Conservation (phyloP, 2,888 invertebrate genomes). For the Leptothorax acervorum region DNA sequence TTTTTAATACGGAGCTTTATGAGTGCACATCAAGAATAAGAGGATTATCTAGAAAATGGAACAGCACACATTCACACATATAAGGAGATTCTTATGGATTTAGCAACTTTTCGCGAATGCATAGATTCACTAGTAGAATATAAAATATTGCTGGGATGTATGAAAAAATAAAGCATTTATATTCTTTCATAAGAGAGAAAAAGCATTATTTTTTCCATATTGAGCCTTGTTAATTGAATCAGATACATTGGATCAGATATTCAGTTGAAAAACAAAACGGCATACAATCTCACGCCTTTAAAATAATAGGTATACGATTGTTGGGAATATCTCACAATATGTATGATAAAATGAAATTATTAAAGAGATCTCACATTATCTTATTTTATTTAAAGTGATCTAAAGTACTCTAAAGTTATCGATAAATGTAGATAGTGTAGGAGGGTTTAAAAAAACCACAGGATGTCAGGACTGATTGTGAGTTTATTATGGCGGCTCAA, state of each 20-base stretch:
- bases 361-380: not conserved
- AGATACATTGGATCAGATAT: not conserved
- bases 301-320: not conserved
- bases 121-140: not conserved
- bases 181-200: too few species aligned
- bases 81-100: constrained; percentile 4
- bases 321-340: not conserved
- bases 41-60: constrained; percentile 28
- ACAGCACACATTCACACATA: not conserved
- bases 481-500: too few species aligned
- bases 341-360: not conserved
- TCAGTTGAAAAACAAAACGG: not conserved
- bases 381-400: not conserved
- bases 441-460: too few species aligned
- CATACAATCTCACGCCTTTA: not conserved
- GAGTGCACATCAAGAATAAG: not conserved
- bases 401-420: not conserved
- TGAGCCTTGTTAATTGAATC: not conserved
- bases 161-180: not conserved
- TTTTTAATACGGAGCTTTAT: constrained; percentile 22
- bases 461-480: too few species aligned
- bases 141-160: constrained; percentile 2
- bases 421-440: not conserved
- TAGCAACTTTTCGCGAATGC: constrained; percentile 18
- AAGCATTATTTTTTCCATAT: not conserved